phyloP scores from a whole-genome alignment of 92 coral and sea anemone species.

The Palythoa grandis region DNA sequence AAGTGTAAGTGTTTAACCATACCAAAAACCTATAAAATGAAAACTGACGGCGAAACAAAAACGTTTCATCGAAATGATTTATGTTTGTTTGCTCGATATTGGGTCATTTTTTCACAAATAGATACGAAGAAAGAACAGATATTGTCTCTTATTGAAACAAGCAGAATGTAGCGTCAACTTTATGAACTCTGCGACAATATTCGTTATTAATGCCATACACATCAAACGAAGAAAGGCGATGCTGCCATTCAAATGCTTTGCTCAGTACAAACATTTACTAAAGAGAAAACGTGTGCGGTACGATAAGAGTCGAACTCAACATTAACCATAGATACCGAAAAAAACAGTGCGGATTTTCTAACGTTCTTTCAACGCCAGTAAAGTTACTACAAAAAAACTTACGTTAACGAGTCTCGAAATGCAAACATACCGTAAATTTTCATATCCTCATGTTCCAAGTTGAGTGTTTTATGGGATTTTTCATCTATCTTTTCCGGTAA shows the following conservation, averaged over 20 bases:
- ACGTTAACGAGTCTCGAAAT: background rate
- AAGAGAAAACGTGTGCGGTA: conserved; percentile 13
- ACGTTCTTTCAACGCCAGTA: background rate
- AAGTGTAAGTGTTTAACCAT: background rate
- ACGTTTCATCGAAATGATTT: background rate
- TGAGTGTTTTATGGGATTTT: conserved; percentile 46
- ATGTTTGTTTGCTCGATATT: conserved; percentile 18
- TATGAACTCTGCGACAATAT: conserved; percentile 32
- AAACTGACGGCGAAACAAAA: background rate
- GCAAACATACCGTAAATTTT: background rate
- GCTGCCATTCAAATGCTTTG: conserved; percentile 35
- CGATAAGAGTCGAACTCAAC: background rate
- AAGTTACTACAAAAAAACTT: background rate
- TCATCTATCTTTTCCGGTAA: conserved; percentile 41
- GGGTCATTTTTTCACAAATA: conserved; percentile 22
- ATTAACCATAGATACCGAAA: background rate
- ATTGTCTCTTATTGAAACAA: conserved; percentile 19
- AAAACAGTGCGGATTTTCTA: background rate
- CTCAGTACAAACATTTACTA: conserved; percentile 27
- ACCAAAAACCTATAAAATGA: background rate
- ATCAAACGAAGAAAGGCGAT: conserved; percentile 40
- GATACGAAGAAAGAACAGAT: conserved; percentile 10
- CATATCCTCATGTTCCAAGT: conserved; percentile 29
- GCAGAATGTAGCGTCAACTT: conserved; percentile 15
- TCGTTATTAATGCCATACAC: conserved; percentile 42